Conservation (phyloP, 1,140 invertebrate genomes). For the Micrasema minimum region DNA sequence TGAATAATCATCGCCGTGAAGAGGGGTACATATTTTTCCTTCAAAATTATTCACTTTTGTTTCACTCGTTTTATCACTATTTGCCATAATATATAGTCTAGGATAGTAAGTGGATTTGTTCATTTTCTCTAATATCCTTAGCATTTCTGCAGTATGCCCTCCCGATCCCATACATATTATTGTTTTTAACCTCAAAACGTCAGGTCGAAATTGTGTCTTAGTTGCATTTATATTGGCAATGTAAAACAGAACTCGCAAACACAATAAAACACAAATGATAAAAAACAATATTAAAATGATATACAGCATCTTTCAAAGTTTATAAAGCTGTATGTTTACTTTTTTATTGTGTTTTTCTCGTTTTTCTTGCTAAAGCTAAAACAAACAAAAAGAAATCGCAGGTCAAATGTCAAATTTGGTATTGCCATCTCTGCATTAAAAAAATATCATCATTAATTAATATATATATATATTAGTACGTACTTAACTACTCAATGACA, state of each 20-base stretch:
- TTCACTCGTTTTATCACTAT: conserved; percentile 80
- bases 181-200: conserved; percentile 56
- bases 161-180: conserved; percentile 65
- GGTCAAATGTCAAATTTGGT: too few species aligned
- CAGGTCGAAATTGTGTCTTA: conserved; percentile 4
- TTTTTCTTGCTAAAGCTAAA: too few species aligned
- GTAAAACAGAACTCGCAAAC: conserved; percentile 28
- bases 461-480: too few species aligned
- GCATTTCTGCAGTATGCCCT: conserved; percentile 91
- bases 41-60: conserved; percentile 72
- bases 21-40: conserved; percentile 54
- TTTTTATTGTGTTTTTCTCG: too few species aligned
- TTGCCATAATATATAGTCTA: conserved; percentile 81
- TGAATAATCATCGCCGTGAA: conserved; percentile 60
- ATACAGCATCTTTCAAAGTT: conserved; percentile 25
- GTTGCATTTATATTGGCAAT: conserved; percentile 12
- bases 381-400: too few species aligned
- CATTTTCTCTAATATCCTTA: conserved; percentile 75
- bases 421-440: too few species aligned
- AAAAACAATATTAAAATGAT: conserved; percentile 42
- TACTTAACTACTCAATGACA: too few species aligned
- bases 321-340: too few species aligned
- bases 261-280: background rate
- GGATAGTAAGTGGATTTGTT: conserved; percentile 72
- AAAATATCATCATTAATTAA: too few species aligned